Percentiles rank a stretch among this genome's conserved stretches.
phyloP scores from a whole-genome alignment of 2,797 vertebrate genomes.

The Arrhamphus sclerolepis region DNA sequence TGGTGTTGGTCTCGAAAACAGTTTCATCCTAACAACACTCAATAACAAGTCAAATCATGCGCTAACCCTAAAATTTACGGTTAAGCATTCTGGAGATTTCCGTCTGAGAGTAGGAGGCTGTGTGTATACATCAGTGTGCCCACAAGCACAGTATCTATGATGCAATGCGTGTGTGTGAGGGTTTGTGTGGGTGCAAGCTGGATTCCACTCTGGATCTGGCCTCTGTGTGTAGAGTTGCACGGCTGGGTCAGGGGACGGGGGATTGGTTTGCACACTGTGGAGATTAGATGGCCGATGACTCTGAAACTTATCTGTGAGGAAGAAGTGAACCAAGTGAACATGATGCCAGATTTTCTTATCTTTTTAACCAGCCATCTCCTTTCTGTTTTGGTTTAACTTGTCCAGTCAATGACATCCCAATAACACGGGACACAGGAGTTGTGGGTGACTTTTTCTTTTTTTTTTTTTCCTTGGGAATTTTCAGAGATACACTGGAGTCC shows the following conservation, averaged over 20 bases:
- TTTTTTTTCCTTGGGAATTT: background rate
- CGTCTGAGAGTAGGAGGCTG: constrained; percentile 29
- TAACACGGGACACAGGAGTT: constrained; percentile 16
- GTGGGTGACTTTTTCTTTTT: background rate
- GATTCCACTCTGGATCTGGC: constrained; percentile 30
- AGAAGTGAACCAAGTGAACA: constrained; percentile 25
- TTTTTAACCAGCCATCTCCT: constrained; percentile 1
- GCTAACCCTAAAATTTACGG: constrained; percentile 39
- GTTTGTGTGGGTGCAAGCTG: constrained; percentile 24
- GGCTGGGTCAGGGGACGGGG: constrained; percentile 42
- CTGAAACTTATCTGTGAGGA: constrained; percentile 52
- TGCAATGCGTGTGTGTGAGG: background rate
- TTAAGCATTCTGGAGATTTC: constrained; percentile 28
- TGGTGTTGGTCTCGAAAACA: constrained; percentile 32
- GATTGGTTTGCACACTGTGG: constrained; percentile 64
- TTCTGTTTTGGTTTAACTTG: constrained; percentile 17
- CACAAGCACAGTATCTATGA: background rate
- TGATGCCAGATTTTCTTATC: constrained; percentile 43
- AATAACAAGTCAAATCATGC: constrained; percentile 40
- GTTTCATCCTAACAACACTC: constrained; percentile 28
- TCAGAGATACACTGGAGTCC: too few relatives aligned
- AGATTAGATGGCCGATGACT: constrained; percentile 55
- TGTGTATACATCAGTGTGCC: background rate
- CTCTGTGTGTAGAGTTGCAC: constrained; percentile 58
- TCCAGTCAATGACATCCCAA: constrained; percentile 42